Evolutionary conservation across 2,113 vertebrate species (phyloP).

Genomic region (Tyrannus savana): DNA sequence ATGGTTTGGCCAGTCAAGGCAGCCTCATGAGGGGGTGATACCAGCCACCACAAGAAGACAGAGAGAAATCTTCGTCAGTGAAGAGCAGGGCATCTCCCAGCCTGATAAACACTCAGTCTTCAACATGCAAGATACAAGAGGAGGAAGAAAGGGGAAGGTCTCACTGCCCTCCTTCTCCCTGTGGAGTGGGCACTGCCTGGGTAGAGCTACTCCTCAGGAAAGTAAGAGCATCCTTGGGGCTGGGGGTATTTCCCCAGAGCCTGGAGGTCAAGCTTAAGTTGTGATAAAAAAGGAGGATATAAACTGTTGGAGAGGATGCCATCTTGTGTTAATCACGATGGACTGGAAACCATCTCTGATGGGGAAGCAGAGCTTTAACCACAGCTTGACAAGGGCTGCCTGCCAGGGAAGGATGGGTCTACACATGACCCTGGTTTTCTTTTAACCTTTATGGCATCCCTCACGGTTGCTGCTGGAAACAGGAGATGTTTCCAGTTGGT

Average conservation of each 20-base stretch:
- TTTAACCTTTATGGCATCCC: background rate
- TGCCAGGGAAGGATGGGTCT: background rate
- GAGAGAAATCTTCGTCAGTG: background rate
- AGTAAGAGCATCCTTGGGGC: background rate
- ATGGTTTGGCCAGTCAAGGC: background rate
- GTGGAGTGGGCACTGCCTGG: background rate
- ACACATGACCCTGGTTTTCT: background rate
- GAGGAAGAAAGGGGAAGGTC: background rate
- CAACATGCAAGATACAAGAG: background rate
- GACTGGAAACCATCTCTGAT: background rate
- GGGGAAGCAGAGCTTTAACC: background rate
- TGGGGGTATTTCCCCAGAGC: background rate
- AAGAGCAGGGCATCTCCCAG: background rate
- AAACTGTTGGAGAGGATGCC: background rate
- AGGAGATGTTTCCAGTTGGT: background rate
- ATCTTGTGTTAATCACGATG: background rate
- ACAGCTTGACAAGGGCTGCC: background rate
- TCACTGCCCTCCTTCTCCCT: fast-evolving
- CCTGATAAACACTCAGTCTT: background rate
- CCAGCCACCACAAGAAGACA: background rate
- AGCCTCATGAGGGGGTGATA: background rate
- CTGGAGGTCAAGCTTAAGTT: background rate
- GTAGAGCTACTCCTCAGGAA: background rate
- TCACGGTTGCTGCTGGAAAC: background rate
- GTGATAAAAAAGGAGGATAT: background rate